phyloP scores from a whole-genome alignment of 2,113 vertebrate genomes.

The Equus quagga region DNA sequence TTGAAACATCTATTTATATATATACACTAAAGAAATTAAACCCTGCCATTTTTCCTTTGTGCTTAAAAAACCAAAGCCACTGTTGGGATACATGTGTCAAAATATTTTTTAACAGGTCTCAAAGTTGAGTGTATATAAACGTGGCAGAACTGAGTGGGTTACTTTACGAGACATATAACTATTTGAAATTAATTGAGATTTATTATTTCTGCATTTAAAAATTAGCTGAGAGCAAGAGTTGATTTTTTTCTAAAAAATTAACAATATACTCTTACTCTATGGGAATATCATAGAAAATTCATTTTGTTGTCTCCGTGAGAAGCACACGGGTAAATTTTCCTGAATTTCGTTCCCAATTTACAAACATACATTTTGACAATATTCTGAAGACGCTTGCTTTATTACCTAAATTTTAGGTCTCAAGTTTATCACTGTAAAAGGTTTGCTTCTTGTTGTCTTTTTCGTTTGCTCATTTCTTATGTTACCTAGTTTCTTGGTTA shows the following conservation, averaged over 20 bases:
- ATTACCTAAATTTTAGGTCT: slow-evolving; percentile 75
- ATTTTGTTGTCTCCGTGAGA: slow-evolving; percentile 35
- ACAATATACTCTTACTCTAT: slow-evolving; percentile 64
- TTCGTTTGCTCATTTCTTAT: slow-evolving; percentile 2
- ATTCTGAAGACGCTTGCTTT: slow-evolving; percentile 67
- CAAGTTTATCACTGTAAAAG: slow-evolving; percentile 64
- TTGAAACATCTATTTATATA: slow-evolving; percentile 54
- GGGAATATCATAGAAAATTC: slow-evolving; percentile 77
- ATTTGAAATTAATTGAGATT: slow-evolving; percentile 79
- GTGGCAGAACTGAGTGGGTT: not conserved
- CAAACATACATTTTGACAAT: slow-evolving; percentile 59
- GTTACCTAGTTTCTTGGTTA: slow-evolving; percentile 75
- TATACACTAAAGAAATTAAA: slow-evolving; percentile 49
- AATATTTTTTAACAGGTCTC: slow-evolving; percentile 56
- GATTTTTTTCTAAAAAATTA: slow-evolving; percentile 68
- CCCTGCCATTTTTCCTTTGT: slow-evolving; percentile 69
- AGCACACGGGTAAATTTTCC: slow-evolving; percentile 56
- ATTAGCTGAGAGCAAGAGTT: slow-evolving; percentile 71
- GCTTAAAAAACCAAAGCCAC: slow-evolving; percentile 71
- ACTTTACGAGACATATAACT: slow-evolving; percentile 73
- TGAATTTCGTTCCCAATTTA: slow-evolving; percentile 62
- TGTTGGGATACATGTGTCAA: not conserved
- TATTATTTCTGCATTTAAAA: slow-evolving; percentile 83
- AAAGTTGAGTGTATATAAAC: not conserved
- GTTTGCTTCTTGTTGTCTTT: slow-evolving; percentile 66